Percentiles rank a stretch among this genome's conserved stretches.
Evolutionary conservation across 2,113 vertebrate species (phyloP).

Genomic region (Meles meles): DNA sequence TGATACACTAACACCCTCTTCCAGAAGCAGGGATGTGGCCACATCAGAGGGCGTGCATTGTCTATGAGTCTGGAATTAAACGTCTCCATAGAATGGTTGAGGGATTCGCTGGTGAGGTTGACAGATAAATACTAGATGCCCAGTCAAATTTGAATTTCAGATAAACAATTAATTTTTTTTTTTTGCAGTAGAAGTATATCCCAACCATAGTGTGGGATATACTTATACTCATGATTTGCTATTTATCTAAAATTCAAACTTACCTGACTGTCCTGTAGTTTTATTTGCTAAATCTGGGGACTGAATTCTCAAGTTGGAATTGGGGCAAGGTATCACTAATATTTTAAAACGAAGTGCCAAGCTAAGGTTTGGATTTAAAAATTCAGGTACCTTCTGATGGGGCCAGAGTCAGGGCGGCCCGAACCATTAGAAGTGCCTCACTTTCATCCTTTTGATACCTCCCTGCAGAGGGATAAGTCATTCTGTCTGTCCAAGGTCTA

Average conservation of each 20-base stretch:
- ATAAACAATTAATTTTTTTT: too few relatives aligned
- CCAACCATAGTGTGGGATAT: neutral
- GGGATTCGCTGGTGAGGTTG: neutral
- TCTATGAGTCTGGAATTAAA: neutral
- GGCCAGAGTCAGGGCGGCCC: neutral
- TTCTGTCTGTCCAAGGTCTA: neutral
- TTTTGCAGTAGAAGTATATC: neutral
- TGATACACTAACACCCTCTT: neutral
- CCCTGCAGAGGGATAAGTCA: neutral
- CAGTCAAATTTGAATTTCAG: neutral
- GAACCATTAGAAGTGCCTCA: neutral
- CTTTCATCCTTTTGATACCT: neutral
- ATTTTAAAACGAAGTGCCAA: neutral
- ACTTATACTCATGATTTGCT: neutral
- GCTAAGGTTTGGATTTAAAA: neutral
- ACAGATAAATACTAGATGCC: neutral
- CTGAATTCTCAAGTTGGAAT: neutral
- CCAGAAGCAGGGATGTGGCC: too few relatives aligned
- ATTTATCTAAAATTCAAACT: neutral
- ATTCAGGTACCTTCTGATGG: neutral
- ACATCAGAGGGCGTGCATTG: fast-evolving
- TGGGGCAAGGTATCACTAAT: neutral
- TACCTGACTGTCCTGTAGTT: neutral
- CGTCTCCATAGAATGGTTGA: neutral
- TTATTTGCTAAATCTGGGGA: neutral